Conservation (phyloP, 2,888 invertebrate genomes). For the Ptilodon capucinus region DNA sequence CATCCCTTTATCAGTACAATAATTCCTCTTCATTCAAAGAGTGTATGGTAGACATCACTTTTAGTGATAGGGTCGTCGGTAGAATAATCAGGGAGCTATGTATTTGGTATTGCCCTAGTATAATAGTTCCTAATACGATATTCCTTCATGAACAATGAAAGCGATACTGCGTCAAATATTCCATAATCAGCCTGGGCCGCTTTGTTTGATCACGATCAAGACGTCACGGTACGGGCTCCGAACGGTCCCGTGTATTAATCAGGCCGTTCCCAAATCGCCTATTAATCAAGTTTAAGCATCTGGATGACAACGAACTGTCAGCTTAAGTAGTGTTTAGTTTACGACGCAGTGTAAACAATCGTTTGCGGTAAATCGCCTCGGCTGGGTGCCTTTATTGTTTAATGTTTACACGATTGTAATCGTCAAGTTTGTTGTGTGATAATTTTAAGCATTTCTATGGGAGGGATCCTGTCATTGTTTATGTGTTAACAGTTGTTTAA, state of each 20-base stretch:
- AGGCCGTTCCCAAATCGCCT: slow-evolving; percentile 68
- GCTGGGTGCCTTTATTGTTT: slow-evolving; percentile 65
- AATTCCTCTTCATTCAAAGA: no score
- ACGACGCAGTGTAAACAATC: slow-evolving; percentile 68
- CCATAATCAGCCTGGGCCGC: slow-evolving; percentile 50
- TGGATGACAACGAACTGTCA: slow-evolving; percentile 78
- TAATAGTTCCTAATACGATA: background rate
- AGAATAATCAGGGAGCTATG: no score
- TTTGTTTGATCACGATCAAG: slow-evolving; percentile 69
- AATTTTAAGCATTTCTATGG: slow-evolving; percentile 6
- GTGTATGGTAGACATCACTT: no score
- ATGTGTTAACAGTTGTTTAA: background rate
- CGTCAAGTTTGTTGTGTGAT: slow-evolving; percentile 34
- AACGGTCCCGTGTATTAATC: slow-evolving; percentile 71
- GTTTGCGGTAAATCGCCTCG: slow-evolving; percentile 65
- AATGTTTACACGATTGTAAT: slow-evolving; percentile 63
- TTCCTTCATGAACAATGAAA: background rate
- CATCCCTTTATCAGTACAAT: no score
- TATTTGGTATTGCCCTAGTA: no score
- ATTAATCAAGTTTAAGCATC: slow-evolving; percentile 81
- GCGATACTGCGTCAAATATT: slow-evolving; percentile 8
- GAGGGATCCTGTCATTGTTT: slow-evolving; percentile 11
- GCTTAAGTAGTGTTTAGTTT: slow-evolving; percentile 78
- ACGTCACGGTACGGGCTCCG: slow-evolving; percentile 57
- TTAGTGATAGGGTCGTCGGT: no score